Conservation (phyloP, 2,113 vertebrate genomes). For the Meriones unguiculatus region DNA sequence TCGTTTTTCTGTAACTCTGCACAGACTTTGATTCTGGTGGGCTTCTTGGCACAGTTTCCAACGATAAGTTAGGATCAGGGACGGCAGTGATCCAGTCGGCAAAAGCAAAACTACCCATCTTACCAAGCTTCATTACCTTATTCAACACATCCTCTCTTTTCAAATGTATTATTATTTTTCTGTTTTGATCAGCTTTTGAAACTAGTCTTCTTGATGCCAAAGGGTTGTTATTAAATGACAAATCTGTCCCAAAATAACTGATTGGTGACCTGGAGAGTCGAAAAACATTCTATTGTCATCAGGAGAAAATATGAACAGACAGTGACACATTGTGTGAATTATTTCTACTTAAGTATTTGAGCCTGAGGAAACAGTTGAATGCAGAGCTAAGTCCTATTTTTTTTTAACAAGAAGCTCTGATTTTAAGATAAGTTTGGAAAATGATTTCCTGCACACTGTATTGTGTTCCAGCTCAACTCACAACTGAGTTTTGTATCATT, state of each 20-base stretch:
- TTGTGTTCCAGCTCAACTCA: background rate
- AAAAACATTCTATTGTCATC: slow-evolving; percentile 39
- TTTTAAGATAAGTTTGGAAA: slow-evolving; percentile 61
- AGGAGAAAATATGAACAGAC: slow-evolving; percentile 61
- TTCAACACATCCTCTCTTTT: background rate
- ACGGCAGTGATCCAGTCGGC: background rate
- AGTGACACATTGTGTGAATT: slow-evolving; percentile 59
- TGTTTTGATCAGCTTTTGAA: background rate
- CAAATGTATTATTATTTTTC: slow-evolving; percentile 3
- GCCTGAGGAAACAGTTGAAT: slow-evolving; percentile 54
- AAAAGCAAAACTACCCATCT: slow-evolving; percentile 23
- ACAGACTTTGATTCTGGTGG: slow-evolving; percentile 52
- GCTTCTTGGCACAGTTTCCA: slow-evolving; percentile 40
- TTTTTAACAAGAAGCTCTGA: slow-evolving; percentile 62
- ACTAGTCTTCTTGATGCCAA: slow-evolving; percentile 23
- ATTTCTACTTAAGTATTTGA: slow-evolving; percentile 67
- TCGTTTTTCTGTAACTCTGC: slow-evolving; percentile 12
- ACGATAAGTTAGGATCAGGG: background rate
- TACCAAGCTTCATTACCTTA: slow-evolving; percentile 24
- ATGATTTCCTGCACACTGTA: background rate
- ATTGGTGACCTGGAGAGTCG: slow-evolving; percentile 36
- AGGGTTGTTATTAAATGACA: slow-evolving; percentile 54
- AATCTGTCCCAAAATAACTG: slow-evolving; percentile 60
- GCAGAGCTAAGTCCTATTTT: slow-evolving; percentile 31
- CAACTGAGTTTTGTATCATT: background rate